These are phyloP conservation scores for Euwallacea fornicatus DNA, from an alignment of 1,140 invertebrate genomes.

Conservation along the genomic window DNA sequence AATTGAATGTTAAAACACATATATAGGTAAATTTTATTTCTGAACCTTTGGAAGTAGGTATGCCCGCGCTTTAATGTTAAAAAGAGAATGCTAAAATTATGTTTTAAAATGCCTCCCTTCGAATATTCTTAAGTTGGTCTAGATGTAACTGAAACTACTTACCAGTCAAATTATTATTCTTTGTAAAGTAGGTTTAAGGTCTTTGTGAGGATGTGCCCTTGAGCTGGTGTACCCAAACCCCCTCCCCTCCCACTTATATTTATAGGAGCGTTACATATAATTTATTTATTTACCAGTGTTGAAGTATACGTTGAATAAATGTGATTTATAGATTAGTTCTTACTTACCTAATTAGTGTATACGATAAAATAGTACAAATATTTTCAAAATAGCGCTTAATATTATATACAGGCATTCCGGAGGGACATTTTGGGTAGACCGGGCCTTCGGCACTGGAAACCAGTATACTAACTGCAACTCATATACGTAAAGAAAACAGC, in stretches of 20 bases:
- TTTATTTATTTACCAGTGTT: not conserved
- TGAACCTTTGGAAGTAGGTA: not conserved
- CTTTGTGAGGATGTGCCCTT: not conserved
- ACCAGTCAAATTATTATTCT: slow-evolving; percentile 24
- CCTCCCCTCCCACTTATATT: not conserved
- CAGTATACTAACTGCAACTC: slow-evolving; percentile 52
- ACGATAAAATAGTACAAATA: slow-evolving; percentile 31
- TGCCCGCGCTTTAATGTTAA: not conserved
- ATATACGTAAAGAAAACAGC: slow-evolving; percentile 51
- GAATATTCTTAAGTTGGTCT: slow-evolving; percentile 13
- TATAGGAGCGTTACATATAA: not conserved
- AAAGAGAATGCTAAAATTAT: not conserved
- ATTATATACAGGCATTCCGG: not conserved
- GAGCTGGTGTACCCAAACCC: slow-evolving; percentile 11
- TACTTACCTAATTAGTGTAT: slow-evolving; percentile 12
- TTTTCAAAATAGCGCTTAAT: slow-evolving; percentile 10
- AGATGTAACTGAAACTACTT: slow-evolving; percentile 9
- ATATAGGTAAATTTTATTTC: not conserved
- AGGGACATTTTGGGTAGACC: slow-evolving; percentile 34
- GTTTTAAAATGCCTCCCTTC: not conserved
- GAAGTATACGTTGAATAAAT: slow-evolving; percentile 5
- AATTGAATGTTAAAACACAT: no score
- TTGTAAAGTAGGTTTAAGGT: not conserved
- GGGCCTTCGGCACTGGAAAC: not conserved
- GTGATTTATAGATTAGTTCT: slow-evolving; percentile 3